Evolutionary conservation across 1,140 invertebrate species (phyloP).

Genomic region (Cryptotermes secundus): DNA sequence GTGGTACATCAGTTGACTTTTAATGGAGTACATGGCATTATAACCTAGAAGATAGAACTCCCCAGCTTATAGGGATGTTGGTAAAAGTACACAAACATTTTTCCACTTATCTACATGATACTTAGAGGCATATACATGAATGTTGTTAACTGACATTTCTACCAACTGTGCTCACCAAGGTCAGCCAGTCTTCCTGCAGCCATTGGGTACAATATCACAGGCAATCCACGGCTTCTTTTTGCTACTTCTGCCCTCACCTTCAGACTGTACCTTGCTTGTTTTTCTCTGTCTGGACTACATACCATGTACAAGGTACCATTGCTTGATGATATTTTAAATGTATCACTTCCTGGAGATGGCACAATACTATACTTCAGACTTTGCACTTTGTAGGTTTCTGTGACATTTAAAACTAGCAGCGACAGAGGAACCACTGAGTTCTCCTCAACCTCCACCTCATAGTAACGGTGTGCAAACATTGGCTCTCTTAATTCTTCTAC

Average conservation of each 20-base stretch:
- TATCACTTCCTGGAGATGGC: constrained; percentile 48
- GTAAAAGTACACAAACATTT: too few relatives aligned
- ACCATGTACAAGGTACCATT: constrained; percentile 71
- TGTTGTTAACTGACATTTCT: too few relatives aligned
- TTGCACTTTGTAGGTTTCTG: constrained; percentile 55
- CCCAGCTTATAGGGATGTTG: too few relatives aligned
- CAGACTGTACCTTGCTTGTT: constrained; percentile 62
- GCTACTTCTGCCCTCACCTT: constrained; percentile 66
- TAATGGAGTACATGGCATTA: too few relatives aligned
- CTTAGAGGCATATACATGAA: too few relatives aligned
- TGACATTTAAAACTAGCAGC: constrained; percentile 68
- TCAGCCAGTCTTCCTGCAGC: constrained; percentile 65
- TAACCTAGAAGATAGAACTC: too few relatives aligned
- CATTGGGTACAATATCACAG: constrained; percentile 74
- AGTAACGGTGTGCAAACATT: constrained; percentile 70
- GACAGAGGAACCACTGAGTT: constrained; percentile 68
- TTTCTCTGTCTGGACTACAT: constrained; percentile 67
- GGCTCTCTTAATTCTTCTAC: constrained; percentile 44
- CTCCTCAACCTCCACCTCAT: constrained; percentile 75
- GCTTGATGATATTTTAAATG: constrained; percentile 67
- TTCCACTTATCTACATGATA: too few relatives aligned
- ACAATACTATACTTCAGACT: constrained; percentile 53
- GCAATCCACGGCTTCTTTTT: constrained; percentile 63
- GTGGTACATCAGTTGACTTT: too few relatives aligned
- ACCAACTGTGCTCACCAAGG: constrained; percentile 50